Conservation (phyloP, 2,113 vertebrate genomes). For the Chamaetylas fuelleborni region DNA sequence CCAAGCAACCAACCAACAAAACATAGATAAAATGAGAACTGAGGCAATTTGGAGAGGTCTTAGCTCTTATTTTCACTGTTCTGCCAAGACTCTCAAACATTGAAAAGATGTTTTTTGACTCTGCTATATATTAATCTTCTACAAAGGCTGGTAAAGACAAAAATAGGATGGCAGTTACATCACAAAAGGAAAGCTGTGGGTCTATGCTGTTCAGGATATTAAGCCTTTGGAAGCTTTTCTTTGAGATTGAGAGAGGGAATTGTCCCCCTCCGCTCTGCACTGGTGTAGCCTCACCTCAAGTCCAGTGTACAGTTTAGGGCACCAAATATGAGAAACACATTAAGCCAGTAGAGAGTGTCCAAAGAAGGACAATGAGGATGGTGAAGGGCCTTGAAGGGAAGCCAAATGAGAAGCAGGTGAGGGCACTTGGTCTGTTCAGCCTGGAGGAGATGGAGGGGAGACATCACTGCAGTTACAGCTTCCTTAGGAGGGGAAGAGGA, state of each 20-base stretch:
- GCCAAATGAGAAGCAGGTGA: fast-evolving
- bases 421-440: neutral
- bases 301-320: neutral
- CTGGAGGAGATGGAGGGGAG: neutral
- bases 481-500: fast-evolving
- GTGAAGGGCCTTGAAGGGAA: neutral
- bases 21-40: neutral
- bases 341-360: neutral
- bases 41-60: neutral
- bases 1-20: neutral
- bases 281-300: neutral
- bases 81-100: neutral
- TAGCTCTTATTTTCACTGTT: neutral
- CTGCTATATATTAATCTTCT: neutral
- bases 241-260: neutral
- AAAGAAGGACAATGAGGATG: neutral
- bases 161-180: neutral
- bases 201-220: neutral
- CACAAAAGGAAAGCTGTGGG: neutral
- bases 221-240: neutral
- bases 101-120: neutral
- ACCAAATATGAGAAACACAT: neutral
- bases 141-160: neutral
- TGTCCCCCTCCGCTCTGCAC: neutral
- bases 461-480: fast-evolving